phyloP scores from a whole-genome alignment of 1,140 invertebrate species.

The Scaptomyza graminum region DNA sequence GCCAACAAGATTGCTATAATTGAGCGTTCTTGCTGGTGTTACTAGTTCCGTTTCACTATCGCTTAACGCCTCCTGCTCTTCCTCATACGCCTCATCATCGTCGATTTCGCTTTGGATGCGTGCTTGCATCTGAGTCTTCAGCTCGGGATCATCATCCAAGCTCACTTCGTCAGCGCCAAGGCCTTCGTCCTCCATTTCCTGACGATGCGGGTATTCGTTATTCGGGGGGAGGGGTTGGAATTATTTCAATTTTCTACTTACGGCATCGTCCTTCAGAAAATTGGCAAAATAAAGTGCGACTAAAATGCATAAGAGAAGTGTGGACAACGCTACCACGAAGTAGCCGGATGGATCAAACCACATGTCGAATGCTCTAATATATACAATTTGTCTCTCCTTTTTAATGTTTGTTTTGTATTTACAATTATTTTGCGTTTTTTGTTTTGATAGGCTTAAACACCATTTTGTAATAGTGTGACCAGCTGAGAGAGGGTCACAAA shows the following conservation, averaged over 20 bases:
- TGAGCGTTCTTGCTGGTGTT: slow-evolving; percentile 4
- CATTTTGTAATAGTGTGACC: slow-evolving; percentile 7
- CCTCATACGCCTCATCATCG: slow-evolving; percentile 61
- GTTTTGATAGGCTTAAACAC: slow-evolving; percentile 25
- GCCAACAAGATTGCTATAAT: slow-evolving; percentile 65
- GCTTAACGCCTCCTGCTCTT: slow-evolving; percentile 45
- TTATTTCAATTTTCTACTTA: slow-evolving; percentile 38
- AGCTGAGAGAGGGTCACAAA: not conserved
- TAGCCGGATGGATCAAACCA: slow-evolving; percentile 62
- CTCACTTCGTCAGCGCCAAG: slow-evolving; percentile 57
- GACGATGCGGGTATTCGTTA: slow-evolving; percentile 4
- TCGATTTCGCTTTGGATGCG: slow-evolving; percentile 43
- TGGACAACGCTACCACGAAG: slow-evolving; percentile 64
- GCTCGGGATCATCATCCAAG: slow-evolving; percentile 43
- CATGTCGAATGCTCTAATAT: slow-evolving; percentile 42
- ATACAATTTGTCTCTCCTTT: not conserved
- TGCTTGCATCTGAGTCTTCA: slow-evolving; percentile 29
- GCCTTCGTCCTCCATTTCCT: slow-evolving; percentile 69
- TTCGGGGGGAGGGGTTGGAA: not conserved
- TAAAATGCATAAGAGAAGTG: slow-evolving; percentile 68
- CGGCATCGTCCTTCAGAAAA: slow-evolving; percentile 69
- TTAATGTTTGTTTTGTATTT: slow-evolving; percentile 2
- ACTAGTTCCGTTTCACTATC: slow-evolving; percentile 53
- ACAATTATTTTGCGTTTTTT: slow-evolving; percentile 27
- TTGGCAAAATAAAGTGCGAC: slow-evolving; percentile 71